Evolutionary conservation across 64 coral and sea anemone genomes (phyloP), one percentile per base, ranked within the genome.

Genomic region (Montipora cactus): DNA sequence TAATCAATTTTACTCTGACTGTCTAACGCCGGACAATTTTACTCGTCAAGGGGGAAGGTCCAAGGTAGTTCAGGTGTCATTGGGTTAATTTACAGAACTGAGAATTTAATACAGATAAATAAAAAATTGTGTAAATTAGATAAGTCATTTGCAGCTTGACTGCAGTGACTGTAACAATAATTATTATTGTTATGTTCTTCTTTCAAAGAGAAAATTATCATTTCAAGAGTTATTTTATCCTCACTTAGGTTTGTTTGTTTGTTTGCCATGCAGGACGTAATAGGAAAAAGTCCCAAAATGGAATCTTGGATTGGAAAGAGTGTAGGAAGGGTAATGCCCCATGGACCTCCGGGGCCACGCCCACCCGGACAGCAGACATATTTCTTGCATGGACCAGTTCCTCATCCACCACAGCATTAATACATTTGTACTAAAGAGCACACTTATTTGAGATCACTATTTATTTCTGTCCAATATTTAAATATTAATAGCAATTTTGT

Each of bases 341-440:
- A 86, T 86, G 62, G 82, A 45, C 66, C 82, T 7, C 16, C 82
- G 6, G 82, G 73, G 57, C 74, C 45, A 77, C 80, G 66, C 16
- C 47, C 82, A 49, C 6, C 53, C 3, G 82, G 73, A 61, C 74
- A 57, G 59, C 90, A 90, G 66, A 47, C 62, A 25, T 83, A 74
- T 53, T 46, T 25, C 44, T 70, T 84, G 0, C 90, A 85, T 92
- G 90, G 80, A 44, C 81, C 90, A 46, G 51, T 92, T 62, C 81
- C 80, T 49, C 90, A 78, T 28, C 81, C 81, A 25, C 90, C 90
- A 73, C 81, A 85, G 61, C 82, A 67, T 48, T 86, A 71, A 86
- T 21, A 85, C 7, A 49, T 8, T 8, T 28, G 5, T 84, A 47
- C 28, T 19, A 3, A 45, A n/a, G 5, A n/a, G 21, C 9, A 44